phyloP scores from a whole-genome alignment of 2,797 vertebrate genomes.

The Pogonophryne albipinna region DNA sequence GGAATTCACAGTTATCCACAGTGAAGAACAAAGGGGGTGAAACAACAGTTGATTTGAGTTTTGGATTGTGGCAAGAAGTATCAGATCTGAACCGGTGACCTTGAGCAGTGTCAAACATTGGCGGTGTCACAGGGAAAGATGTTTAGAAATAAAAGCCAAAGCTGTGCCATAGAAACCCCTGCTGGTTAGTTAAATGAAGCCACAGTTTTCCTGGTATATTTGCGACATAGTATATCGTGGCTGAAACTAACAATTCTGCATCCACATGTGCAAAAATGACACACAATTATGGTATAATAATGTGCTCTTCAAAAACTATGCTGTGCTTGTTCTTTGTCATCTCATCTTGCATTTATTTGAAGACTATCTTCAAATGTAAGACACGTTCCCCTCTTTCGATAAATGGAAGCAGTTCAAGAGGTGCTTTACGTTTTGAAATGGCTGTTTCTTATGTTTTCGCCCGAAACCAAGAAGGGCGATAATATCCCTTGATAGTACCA shows the following conservation, averaged over 20 bases:
- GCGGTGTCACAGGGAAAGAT: not conserved
- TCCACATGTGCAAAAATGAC: not conserved
- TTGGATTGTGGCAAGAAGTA: not conserved
- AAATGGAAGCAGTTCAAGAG: not conserved
- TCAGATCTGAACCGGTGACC: conserved; percentile 56
- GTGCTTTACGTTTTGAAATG: not conserved
- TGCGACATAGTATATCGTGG: not conserved
- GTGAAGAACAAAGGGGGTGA: too few relatives aligned
- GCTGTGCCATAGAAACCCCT: not conserved
- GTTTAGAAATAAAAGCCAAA: not conserved
- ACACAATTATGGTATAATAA: not conserved
- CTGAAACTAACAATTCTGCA: not conserved
- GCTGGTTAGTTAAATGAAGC: not conserved
- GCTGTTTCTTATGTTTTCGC: not conserved
- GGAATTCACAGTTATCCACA: not conserved
- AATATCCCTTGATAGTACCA: not conserved
- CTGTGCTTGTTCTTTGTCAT: conserved; percentile 7
- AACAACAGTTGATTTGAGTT: not conserved
- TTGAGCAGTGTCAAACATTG: conserved; percentile 43
- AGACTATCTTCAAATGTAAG: not conserved
- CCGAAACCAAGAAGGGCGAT: not conserved
- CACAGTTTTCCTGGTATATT: not conserved
- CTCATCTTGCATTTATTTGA: not conserved
- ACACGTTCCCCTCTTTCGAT: not conserved
- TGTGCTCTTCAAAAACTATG: conserved; percentile 2